Percentiles rank a stretch among this genome's conserved stretches.
phyloP scores from a whole-genome alignment of 2,797 vertebrate genomes.

The Siniperca obscura region DNA sequence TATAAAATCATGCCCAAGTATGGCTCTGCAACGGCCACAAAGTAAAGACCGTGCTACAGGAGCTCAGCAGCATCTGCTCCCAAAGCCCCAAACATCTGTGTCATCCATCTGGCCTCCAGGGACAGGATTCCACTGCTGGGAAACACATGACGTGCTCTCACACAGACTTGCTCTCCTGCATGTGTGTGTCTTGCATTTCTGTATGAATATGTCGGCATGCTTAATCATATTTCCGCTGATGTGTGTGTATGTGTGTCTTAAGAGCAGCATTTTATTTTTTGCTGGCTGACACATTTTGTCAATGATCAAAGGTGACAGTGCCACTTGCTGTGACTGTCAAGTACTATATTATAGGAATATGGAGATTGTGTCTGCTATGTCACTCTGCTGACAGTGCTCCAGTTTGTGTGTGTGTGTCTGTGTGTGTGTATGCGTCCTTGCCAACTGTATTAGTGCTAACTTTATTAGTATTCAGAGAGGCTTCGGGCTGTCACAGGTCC shows the following conservation, averaged over 20 bases:
- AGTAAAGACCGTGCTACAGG: constrained; percentile 42
- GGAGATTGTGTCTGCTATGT: constrained; percentile 68
- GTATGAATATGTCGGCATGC: constrained; percentile 30
- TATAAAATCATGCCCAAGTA: constrained; percentile 28
- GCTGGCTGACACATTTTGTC: constrained; percentile 51
- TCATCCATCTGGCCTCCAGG: constrained; percentile 64
- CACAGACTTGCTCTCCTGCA: constrained; percentile 51
- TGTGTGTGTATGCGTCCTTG: constrained; percentile 34
- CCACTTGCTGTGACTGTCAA: constrained; percentile 80
- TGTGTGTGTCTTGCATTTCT: constrained; percentile 36
- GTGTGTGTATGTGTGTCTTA: constrained; percentile 33
- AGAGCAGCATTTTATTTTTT: constrained; percentile 39
- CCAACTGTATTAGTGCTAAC: constrained; percentile 70
- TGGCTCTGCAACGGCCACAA: constrained; percentile 24
- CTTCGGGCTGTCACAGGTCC: constrained; percentile 81
- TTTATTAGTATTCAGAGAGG: constrained; percentile 84
- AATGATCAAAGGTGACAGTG: constrained; percentile 70
- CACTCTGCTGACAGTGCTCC: constrained; percentile 69
- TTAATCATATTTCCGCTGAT: constrained; percentile 44
- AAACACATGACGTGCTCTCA: constrained; percentile 66
- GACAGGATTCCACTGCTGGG: constrained; percentile 66
- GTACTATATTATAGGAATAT: constrained; percentile 78
- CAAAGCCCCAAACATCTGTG: constrained; percentile 74
- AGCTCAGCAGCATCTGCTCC: constrained; percentile 73
- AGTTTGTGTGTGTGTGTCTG: constrained; percentile 42